These are phyloP conservation scores for Coturnix japonica DNA, from an alignment of 2,113 vertebrate genomes.

Conservation along the genomic window DNA sequence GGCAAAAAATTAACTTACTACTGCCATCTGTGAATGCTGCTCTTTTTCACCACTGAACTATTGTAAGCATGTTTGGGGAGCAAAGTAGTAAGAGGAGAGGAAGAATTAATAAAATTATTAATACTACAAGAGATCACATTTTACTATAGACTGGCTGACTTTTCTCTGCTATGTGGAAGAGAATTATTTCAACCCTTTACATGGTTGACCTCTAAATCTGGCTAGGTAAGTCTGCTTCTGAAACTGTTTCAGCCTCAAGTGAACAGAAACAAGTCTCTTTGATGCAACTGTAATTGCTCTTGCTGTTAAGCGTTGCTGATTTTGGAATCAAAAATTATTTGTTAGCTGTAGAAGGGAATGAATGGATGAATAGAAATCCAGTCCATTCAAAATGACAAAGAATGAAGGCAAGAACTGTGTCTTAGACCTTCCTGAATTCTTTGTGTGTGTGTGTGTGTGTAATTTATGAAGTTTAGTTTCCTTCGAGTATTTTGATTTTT, in stretches of 20 bases:
- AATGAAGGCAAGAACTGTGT: background rate
- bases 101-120: background rate
- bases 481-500: background rate
- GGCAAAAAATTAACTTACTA: background rate
- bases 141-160: background rate
- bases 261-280: background rate
- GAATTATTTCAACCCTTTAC: background rate
- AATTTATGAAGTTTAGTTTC: background rate
- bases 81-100: background rate
- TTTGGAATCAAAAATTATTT: background rate
- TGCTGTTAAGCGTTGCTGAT: background rate
- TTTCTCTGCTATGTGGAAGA: background rate
- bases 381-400: background rate
- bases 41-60: background rate
- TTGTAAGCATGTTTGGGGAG: background rate
- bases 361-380: background rate
- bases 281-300: background rate
- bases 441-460: background rate
- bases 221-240: background rate
- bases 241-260: background rate
- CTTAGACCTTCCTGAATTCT: background rate
- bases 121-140: background rate
- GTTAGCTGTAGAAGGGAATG: background rate
- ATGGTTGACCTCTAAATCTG: background rate
- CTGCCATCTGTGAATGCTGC: background rate